Evolutionary conservation across 2,113 vertebrate genomes (phyloP).

Genomic region (Callipepla californica): DNA sequence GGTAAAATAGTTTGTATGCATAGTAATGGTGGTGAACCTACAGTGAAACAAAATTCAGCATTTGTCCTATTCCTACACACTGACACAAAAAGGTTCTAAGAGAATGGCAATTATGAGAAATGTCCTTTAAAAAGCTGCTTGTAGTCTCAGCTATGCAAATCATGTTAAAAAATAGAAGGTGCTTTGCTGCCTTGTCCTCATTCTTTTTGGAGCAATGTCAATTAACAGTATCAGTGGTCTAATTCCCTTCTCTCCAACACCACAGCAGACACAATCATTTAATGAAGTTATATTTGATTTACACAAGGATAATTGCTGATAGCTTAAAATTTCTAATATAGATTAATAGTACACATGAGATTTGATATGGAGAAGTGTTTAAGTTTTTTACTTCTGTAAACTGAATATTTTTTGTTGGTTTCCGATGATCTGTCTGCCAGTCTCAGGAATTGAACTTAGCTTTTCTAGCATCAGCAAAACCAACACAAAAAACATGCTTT

Average conservation of each 20-base stretch:
- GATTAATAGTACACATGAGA: background rate
- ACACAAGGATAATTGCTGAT: background rate
- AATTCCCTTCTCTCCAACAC: background rate
- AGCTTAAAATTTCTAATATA: background rate
- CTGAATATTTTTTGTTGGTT: background rate
- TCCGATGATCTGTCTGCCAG: constrained; percentile 34
- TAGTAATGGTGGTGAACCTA: constrained; percentile 69
- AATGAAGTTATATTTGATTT: constrained; percentile 27
- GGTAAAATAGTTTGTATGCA: constrained; percentile 75
- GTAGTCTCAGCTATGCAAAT: constrained; percentile 46
- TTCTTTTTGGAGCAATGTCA: constrained; percentile 65
- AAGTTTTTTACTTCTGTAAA: background rate
- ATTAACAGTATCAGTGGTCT: background rate
- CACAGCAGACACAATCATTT: background rate
- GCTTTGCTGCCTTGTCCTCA: constrained; percentile 34
- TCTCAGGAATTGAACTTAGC: background rate
- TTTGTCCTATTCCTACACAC: constrained; percentile 66
- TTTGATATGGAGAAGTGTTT: background rate
- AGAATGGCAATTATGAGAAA: constrained; percentile 57
- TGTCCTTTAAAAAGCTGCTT: constrained; percentile 44
- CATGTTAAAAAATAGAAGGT: constrained; percentile 15
- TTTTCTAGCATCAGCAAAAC: constrained; percentile 41
- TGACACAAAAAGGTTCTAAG: constrained; percentile 35
- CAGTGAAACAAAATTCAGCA: constrained; percentile 72
- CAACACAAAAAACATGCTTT: background rate